Evolutionary conservation across 2,113 vertebrate genomes (phyloP), one percentile per base, ranked within the genome.

Genomic region (Orycteropus afer): DNA sequence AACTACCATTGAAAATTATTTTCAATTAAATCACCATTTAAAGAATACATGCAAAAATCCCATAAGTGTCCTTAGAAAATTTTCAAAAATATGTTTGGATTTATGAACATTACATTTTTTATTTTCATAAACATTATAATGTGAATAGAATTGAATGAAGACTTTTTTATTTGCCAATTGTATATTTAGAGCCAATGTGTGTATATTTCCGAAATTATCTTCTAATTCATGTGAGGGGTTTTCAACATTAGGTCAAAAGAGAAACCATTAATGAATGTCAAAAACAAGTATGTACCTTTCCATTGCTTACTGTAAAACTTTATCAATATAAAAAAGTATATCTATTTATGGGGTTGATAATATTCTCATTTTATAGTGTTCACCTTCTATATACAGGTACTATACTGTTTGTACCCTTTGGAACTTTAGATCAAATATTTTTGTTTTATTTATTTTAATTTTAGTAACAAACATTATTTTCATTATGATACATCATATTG

Each of bases 11-110:
- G 34, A 45, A 92, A 78, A 78, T 77, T 79, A 67, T 82, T 15
- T 87, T 91, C n/a, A 89, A 63, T 32, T 92, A 95, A 92, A 94
- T 73, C 20, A 82, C 2, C 8, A 57, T 57, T 89, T 90, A 90
- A 90, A 79, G 14, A 92, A 88, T 78, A 22, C 17, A 80, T 29
- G 14, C 8, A 84, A 83, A 96, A 86, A 63, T 82, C 5, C 29
- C 81, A 0, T 67, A 51, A 74, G 55, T 15, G 91, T 73, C 3
- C n/a, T 22, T 34, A 1, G 67, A 73, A 69, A 76, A 5, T 53
- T 67, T 89, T 83, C 82, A 40, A 73, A 95, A 86, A 79, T 63
- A 83, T 69, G 3, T 51, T 57, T 91, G 27, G 2, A 61, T 73
- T 74, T 51, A 76, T 65, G 14, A 65, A n/a, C 80, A 3, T n/a